Evolutionary conservation across 2,888 invertebrate species (phyloP).

Genomic region (Eupeodes luniger): DNA sequence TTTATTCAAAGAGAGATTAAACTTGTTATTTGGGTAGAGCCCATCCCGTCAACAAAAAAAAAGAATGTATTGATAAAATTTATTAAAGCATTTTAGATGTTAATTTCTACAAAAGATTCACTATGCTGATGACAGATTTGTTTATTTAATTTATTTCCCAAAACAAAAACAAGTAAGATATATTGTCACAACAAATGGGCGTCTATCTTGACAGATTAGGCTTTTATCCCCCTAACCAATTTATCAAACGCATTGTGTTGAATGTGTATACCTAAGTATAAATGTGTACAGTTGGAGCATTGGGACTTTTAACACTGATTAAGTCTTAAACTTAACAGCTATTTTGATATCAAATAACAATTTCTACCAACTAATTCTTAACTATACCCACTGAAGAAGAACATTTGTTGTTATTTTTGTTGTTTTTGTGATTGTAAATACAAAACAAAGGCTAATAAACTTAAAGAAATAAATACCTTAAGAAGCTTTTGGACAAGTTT

Average conservation of each 20-base stretch:
- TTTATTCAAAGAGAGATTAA: no score
- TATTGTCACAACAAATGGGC: no score
- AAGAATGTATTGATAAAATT: no score
- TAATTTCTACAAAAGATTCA: no score
- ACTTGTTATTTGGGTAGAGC: no score
- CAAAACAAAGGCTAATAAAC: neutral
- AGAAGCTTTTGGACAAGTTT: neutral
- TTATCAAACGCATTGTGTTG: neutral
- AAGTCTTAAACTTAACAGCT: conserved; percentile 12
- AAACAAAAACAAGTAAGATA: no score
- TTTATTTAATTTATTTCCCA: no score
- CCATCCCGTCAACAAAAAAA: no score
- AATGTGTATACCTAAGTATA: neutral
- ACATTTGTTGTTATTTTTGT: no score
- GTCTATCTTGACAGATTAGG: neutral
- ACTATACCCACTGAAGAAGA: neutral
- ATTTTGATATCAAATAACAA: conserved; percentile 9
- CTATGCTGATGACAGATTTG: no score
- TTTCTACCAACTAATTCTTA: neutral
- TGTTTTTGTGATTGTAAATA: neutral
- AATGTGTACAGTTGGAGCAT: neutral
- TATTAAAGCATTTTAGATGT: no score
- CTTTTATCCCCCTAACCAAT: neutral
- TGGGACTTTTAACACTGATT: conserved; percentile 28
- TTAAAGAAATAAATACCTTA: neutral